A percentile compares a stretch with the other conserved stretches of the same genome.
These are phyloP conservation scores for Sipha maydis DNA, from an alignment of 2,888 invertebrate genomes.

Conservation along the genomic window DNA sequence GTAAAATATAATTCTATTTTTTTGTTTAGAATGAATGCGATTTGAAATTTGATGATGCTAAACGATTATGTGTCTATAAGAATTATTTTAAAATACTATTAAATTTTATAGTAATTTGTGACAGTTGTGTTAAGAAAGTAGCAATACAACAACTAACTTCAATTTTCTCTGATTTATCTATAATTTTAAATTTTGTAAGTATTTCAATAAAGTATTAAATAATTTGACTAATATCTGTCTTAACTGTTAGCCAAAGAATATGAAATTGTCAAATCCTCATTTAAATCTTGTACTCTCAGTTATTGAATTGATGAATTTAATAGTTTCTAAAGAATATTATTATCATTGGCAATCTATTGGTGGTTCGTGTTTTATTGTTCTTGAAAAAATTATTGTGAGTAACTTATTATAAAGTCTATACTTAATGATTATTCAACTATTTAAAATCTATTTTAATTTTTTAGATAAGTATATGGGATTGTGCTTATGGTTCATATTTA, in stretches of 20 bases:
- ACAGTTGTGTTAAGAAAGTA: conserved; percentile 49
- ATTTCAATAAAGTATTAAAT: neutral
- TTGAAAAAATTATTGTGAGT: conserved; percentile 58
- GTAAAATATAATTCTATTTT: neutral
- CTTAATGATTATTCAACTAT: neutral
- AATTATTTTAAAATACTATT: conserved; percentile 52
- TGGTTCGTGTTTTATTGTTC: conserved; percentile 30
- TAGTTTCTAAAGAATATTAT: conserved; percentile 56
- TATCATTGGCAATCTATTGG: conserved; percentile 50
- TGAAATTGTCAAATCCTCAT: conserved; percentile 48
- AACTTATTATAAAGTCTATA: neutral
- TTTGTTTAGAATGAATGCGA: conserved; percentile 31
- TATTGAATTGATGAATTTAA: conserved; percentile 46
- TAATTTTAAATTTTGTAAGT: conserved; percentile 58
- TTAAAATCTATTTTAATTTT: neutral
- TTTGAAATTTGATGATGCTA: conserved; percentile 38
- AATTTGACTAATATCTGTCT: neutral
- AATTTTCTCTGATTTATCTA: conserved; percentile 40
- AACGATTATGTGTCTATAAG: conserved; percentile 36
- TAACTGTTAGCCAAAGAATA: conserved; percentile 40
- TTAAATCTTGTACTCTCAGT: conserved; percentile 51
- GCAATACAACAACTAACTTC: conserved; percentile 49
- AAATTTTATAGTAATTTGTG: conserved; percentile 42
- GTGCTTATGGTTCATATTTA: conserved; percentile 55
- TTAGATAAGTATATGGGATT: conserved; percentile 58